Conservation (phyloP, 2,113 vertebrate genomes). For the Bubo blakistoni region DNA sequence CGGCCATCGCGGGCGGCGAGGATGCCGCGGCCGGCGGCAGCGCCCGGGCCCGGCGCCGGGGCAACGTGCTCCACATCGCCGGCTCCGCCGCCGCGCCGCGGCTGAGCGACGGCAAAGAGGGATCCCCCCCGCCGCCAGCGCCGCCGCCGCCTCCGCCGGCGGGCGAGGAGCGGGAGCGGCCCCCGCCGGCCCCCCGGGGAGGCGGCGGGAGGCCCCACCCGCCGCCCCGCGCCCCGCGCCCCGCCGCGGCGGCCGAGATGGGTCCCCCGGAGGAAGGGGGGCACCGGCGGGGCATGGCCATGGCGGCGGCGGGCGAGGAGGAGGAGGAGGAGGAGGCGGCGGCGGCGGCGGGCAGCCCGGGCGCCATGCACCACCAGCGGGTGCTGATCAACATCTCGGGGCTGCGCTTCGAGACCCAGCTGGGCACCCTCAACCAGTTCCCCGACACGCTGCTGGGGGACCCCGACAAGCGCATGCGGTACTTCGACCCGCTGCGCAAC, state of each 20-base stretch:
- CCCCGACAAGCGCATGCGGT: slow-evolving; percentile 88
- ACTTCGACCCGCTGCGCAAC: slow-evolving; percentile 94
- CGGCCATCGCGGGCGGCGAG: slow-evolving; percentile 68
- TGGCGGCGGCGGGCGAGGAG: slow-evolving; percentile 32
- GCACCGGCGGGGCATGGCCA: slow-evolving; percentile 26
- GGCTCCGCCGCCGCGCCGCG: slow-evolving; percentile 47
- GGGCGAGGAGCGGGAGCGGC: neutral
- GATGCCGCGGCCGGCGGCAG: slow-evolving; percentile 53
- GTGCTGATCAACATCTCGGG: slow-evolving; percentile 95
- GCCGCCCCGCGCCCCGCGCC: neutral
- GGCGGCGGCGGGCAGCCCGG: slow-evolving; percentile 41
- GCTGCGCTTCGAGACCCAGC: slow-evolving; percentile 91
- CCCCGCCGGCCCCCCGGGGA: neutral
- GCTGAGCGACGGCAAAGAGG: slow-evolving; percentile 60
- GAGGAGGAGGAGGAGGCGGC: slow-evolving; percentile 54
- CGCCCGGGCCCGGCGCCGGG: neutral
- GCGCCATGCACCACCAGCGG: slow-evolving; percentile 86
- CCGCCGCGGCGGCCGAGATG: neutral
- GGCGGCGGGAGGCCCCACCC: neutral
- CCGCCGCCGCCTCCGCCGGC: neutral
- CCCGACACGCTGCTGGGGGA: slow-evolving; percentile 92
- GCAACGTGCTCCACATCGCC: slow-evolving; percentile 68
- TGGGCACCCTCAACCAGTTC: slow-evolving; percentile 94
- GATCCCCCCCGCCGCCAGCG: neutral
- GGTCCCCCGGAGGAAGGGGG: slow-evolving; percentile 24